These are phyloP conservation scores for Junonia oenone DNA, from an alignment of 2,888 invertebrate species.

Conservation along the genomic window DNA sequence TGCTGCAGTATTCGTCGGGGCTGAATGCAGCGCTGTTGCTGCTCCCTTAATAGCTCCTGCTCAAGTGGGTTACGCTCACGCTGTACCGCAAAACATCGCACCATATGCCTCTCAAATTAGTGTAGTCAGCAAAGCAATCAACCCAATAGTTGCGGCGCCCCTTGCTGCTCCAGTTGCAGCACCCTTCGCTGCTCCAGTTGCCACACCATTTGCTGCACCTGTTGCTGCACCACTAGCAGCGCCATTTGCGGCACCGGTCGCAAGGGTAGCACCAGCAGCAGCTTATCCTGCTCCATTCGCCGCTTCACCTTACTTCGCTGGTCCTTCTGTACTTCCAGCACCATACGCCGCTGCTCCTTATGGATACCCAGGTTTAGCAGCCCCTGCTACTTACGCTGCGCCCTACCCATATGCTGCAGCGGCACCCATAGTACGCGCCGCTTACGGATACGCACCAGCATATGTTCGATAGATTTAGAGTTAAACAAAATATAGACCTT, in stretches of 20 bases:
- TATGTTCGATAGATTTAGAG: constrained; percentile 69
- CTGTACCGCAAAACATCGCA: constrained; percentile 81
- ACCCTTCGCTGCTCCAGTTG: constrained; percentile 30
- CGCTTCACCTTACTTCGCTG: constrained; percentile 36
- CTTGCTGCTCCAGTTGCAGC: constrained; percentile 27
- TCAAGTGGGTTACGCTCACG: constrained; percentile 77
- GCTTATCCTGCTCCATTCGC: constrained; percentile 25
- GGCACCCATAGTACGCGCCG: constrained; percentile 39
- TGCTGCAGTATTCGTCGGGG: constrained; percentile 57
- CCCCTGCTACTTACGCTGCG: constrained; percentile 37
- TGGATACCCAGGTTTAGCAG: constrained; percentile 33
- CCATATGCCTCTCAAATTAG: constrained; percentile 82
- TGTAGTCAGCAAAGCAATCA: constrained; percentile 69
- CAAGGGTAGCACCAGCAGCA: constrained; percentile 30
- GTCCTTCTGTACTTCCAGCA: constrained; percentile 30
- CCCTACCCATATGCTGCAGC: constrained; percentile 33
- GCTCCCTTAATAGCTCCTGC: constrained; percentile 74
- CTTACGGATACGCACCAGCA: constrained; percentile 57
- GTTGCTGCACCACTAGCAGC: constrained; percentile 34
- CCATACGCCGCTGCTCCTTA: constrained; percentile 35
- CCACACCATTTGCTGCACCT: constrained; percentile 30
- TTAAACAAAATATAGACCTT: constrained; percentile 56
- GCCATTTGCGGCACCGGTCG: constrained; percentile 30
- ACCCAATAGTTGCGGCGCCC: constrained; percentile 56
- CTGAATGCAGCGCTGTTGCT: constrained; percentile 53